phyloP scores from a whole-genome alignment of 2,797 vertebrate genomes.

The Argya squamiceps region DNA sequence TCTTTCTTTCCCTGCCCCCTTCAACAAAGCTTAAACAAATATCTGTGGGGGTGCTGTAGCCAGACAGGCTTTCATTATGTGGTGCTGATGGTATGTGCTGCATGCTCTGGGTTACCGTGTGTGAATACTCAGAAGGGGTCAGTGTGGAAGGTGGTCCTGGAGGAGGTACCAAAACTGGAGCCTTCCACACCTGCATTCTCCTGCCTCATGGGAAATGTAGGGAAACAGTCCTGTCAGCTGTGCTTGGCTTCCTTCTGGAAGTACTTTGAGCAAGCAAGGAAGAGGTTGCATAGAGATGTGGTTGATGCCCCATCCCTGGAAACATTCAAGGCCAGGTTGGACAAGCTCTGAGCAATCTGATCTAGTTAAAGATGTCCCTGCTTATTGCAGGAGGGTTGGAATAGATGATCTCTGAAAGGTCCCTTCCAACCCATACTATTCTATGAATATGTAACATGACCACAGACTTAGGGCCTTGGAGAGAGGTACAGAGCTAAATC shows the following conservation, averaged over 20 bases:
- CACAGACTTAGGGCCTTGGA: background rate
- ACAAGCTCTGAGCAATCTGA: background rate
- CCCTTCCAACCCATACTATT: background rate
- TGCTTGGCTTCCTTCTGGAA: background rate
- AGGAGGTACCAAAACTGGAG: background rate
- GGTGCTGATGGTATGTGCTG: background rate
- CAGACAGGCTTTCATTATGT: background rate
- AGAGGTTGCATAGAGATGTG: background rate
- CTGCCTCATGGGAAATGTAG: background rate
- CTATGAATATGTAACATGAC: background rate
- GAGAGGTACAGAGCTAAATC: background rate
- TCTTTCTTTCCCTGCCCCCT: fast-evolving
- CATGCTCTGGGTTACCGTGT: fast-evolving
- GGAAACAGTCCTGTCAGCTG: background rate
- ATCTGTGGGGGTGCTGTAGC: background rate
- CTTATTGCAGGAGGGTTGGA: background rate
- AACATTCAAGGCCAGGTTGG: background rate
- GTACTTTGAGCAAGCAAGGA: background rate
- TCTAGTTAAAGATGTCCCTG: background rate
- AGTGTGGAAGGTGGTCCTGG: background rate
- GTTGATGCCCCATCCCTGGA: background rate
- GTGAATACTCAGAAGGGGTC: background rate
- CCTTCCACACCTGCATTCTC: background rate
- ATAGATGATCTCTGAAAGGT: background rate
- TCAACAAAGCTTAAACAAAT: background rate